Conservation (phyloP, 1,140 invertebrate species). For the Drosophila teissieri region DNA sequence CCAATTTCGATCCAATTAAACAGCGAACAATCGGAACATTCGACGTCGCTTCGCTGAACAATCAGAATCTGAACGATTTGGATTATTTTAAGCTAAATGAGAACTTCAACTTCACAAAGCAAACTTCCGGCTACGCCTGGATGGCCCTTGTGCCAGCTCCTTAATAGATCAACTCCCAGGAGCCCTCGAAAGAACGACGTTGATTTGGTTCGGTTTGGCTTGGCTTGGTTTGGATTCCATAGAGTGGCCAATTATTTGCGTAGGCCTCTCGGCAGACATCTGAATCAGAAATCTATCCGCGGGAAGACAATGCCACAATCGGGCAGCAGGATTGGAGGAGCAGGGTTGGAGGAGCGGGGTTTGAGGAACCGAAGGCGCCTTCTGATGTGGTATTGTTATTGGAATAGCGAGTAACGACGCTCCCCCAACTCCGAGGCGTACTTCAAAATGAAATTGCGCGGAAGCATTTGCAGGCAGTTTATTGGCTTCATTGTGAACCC, state of each 20-base stretch:
- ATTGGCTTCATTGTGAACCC: slow-evolving; percentile 76
- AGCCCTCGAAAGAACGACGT: slow-evolving; percentile 40
- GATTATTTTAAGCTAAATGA: slow-evolving; percentile 6
- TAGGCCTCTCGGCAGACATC: slow-evolving; percentile 35
- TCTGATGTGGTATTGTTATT: slow-evolving; percentile 76
- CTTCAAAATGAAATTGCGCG: slow-evolving; percentile 75
- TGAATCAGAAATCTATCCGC: slow-evolving; percentile 11
- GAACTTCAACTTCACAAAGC: slow-evolving; percentile 24
- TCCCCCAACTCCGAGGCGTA: slow-evolving; percentile 30
- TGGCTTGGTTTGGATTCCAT: slow-evolving; percentile 24
- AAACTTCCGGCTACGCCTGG: slow-evolving; percentile 20
- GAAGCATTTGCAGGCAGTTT: slow-evolving; percentile 75
- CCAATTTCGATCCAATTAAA: neutral
- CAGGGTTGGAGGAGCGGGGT: neutral
- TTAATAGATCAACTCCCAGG: slow-evolving; percentile 44
- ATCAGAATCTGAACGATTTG: slow-evolving; percentile 2
- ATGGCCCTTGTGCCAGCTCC: slow-evolving; percentile 12
- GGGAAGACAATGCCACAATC: slow-evolving; percentile 30
- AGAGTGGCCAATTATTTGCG: slow-evolving; percentile 50
- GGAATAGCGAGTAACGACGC: slow-evolving; percentile 58
- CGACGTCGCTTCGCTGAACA: neutral
- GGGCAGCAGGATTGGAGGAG: neutral
- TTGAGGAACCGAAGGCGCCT: slow-evolving; percentile 10
- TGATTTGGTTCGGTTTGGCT: slow-evolving; percentile 21
- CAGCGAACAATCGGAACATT: neutral